Conservation (phyloP, 2,888 invertebrate species). For the Oasisia sp. region DNA sequence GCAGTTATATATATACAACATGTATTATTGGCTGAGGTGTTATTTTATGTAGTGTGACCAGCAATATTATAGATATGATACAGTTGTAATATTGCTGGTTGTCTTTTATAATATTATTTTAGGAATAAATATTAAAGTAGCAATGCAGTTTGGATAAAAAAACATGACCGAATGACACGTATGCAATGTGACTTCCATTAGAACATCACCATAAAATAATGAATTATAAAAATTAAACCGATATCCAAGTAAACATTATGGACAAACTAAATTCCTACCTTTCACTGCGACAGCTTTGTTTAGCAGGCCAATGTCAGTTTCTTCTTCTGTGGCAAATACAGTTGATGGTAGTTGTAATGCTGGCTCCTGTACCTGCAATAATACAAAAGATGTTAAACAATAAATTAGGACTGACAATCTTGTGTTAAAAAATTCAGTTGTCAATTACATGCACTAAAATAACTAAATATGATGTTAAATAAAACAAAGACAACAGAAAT, state of each 20-base stretch:
- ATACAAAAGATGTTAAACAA: not conserved
- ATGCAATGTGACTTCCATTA: not conserved
- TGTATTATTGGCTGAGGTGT: too few relatives aligned
- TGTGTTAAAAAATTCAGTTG: too few relatives aligned
- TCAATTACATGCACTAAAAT: too few relatives aligned
- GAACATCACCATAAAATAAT: not conserved
- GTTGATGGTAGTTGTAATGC: constrained; percentile 80
- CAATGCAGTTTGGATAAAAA: too few relatives aligned
- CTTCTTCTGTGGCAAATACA: constrained; percentile 84
- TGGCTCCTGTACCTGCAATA: constrained; percentile 36
- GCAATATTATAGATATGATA: too few relatives aligned
- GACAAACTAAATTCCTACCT: constrained; percentile 66
- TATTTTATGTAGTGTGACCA: too few relatives aligned
- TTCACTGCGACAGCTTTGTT: constrained; percentile 82
- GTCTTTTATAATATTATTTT: too few relatives aligned
- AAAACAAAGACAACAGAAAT: too few relatives aligned
- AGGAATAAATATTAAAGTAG: too few relatives aligned
- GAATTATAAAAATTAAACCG: not conserved
- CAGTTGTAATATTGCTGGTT: too few relatives aligned
- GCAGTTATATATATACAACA: too few relatives aligned
- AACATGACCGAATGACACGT: not conserved
- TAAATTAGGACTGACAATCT: not conserved
- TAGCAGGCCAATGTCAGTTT: constrained; percentile 85
- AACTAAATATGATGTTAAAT: too few relatives aligned
- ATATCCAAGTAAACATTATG: not conserved